Evolutionary conservation across 2,888 invertebrate species (phyloP), one percentile per base, ranked within the genome.

Genomic region (Endomychus coccineus): DNA sequence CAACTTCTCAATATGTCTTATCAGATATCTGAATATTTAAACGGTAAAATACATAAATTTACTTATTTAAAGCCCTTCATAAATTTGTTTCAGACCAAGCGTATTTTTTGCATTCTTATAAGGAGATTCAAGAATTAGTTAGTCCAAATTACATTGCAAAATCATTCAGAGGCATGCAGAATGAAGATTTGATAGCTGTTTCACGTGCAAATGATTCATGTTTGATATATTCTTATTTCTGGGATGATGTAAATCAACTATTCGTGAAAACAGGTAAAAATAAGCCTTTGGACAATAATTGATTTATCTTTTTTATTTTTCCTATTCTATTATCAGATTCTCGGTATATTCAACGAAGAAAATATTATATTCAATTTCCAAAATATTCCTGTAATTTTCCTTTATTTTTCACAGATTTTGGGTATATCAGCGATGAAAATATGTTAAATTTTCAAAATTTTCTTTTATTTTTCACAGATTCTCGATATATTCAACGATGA

Each of bases 1-100:
- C 50, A 47, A 27, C 46, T 66, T n/a, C 42, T 55, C 15, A 46
- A 54, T 11, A 50, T 54, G 44, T 49, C 62, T 1, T 30, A 42
- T 2, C 42, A 49, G 35, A 48, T 62, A 7, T 55, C 51, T 16
- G 51, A 52, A 50, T 68, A 57, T 43, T 55, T 61, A 17, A 42
- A 40, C 51, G 53, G 58, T 62, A 60, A 48, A 44, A 50, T 38
- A 31, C 16, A 30, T 23, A 33, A 10, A 27, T 30, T 6, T 21
- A 31, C 32, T 10, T 27, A 36, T 28, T 17, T 24, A 12, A 17
- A 32, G 24, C 19, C n/a, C 34, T 27, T 31, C 2, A 4, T 32
- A 32, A 12, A 16, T 38, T 36, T 32, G 25, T 56, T 59, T 31
- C 39, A 64, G 63, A 45, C 34, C 59, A 56, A 48, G 58, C 62